A percentile compares a stretch with the other conserved stretches of the same genome.
Evolutionary conservation across 2,113 vertebrate genomes (phyloP).

Genomic region (Phaethon lepturus): DNA sequence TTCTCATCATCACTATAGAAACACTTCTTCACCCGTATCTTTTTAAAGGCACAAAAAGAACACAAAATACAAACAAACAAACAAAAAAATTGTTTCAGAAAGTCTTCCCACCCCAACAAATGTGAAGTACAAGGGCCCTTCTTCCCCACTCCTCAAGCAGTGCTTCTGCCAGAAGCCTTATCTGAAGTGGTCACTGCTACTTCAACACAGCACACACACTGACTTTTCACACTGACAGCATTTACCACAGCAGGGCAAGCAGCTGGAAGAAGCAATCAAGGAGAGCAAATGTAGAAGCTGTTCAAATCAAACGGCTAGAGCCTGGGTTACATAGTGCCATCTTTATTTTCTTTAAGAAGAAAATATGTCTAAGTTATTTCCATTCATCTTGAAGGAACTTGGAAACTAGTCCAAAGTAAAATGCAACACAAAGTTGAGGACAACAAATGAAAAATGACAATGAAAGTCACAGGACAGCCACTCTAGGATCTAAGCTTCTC

Average conservation of each 20-base stretch:
- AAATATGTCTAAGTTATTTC: background rate
- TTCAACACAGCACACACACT: accelerated
- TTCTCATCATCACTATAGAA: background rate
- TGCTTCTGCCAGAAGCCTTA: background rate
- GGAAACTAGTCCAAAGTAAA: background rate
- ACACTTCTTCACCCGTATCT: background rate
- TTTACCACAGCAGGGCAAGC: background rate
- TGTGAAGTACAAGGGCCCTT: background rate
- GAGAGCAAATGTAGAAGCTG: background rate
- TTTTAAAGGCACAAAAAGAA: background rate
- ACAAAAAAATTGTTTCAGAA: background rate
- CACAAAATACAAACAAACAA: background rate
- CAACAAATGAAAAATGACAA: background rate
- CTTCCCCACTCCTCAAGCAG: background rate
- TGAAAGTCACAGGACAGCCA: background rate
- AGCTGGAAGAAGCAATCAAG: background rate
- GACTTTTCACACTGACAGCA: background rate
- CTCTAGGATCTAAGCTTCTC: background rate
- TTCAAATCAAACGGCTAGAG: background rate
- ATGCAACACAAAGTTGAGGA: background rate
- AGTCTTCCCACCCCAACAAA: background rate
- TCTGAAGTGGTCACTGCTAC: background rate
- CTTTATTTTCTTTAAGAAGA: background rate
- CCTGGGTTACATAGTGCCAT: background rate
- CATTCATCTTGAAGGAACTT: background rate